A percentile compares a stretch with the other conserved stretches of the same genome.
Evolutionary conservation across 2,888 invertebrate genomes (phyloP).

Genomic region (Apotomis turbidana): DNA sequence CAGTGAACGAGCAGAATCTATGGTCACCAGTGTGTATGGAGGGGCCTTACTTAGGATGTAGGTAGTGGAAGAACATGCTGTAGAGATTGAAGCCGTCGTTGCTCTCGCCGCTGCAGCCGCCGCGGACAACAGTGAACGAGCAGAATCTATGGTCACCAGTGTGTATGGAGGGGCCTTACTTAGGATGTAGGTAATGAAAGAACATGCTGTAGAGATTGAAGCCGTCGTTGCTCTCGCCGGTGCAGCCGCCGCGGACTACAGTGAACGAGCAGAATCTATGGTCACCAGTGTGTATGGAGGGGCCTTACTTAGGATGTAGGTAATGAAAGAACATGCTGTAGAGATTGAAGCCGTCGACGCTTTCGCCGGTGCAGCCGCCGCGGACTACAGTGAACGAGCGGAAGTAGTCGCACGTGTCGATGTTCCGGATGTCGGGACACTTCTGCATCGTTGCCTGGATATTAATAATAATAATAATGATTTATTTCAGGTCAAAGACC

Average conservation of each 20-base stretch:
- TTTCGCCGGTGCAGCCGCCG: conserved; percentile 55
- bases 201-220: conserved; percentile 55
- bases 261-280: conserved; percentile 35
- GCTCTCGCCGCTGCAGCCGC: too few relatives aligned
- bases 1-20: conserved; percentile 36
- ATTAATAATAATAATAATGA: not conserved
- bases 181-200: conserved; percentile 58
- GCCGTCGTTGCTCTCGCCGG: conserved; percentile 48
- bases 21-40: too few relatives aligned
- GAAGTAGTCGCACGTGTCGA: conserved; percentile 65
- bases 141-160: too few relatives aligned
- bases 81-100: too few relatives aligned
- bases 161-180: conserved; percentile 1
- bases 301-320: conserved; percentile 54
- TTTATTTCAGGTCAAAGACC: too few relatives aligned
- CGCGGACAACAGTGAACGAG: too few relatives aligned
- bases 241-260: conserved; percentile 45
- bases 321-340: conserved; percentile 61
- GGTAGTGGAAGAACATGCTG: too few relatives aligned
- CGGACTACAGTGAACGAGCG: conserved; percentile 54
- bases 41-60: too few relatives aligned
- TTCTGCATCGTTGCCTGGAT: conserved; percentile 65
- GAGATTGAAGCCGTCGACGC: conserved; percentile 50
- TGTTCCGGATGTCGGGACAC: conserved; percentile 68
- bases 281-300: too few relatives aligned